Evolutionary conservation across 2,888 invertebrate species (phyloP).

Genomic region (Allygus modestus): DNA sequence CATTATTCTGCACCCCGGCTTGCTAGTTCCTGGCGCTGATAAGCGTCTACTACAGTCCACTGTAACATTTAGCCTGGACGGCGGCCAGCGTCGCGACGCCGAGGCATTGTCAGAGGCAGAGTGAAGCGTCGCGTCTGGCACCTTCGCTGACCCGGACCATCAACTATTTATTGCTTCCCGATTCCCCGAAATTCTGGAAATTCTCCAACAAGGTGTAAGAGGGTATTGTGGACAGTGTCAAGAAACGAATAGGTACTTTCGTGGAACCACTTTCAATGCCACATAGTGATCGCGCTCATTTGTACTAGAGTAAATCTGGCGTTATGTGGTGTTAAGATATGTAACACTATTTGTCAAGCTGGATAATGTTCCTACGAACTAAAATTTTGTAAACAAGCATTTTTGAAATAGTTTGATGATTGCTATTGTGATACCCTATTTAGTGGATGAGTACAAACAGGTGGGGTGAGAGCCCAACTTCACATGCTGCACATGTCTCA

Average conservation of each 20-base stretch:
- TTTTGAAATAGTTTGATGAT: too few relatives aligned
- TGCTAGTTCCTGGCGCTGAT: too few relatives aligned
- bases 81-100: conserved; percentile 11
- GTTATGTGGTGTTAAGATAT: neutral
- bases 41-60: neutral
- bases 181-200: conserved; percentile 21
- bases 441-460: too few relatives aligned
- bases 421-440: too few relatives aligned
- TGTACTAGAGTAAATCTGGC: neutral
- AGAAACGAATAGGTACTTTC: neutral
- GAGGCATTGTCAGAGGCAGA: neutral
- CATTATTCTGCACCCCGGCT: too few relatives aligned
- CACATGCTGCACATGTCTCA: neutral
- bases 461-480: too few relatives aligned
- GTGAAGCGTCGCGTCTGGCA: neutral
- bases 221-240: neutral
- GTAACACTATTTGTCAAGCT: neutral
- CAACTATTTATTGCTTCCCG: neutral
- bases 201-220: conserved; percentile 12
- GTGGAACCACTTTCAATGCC: conserved; percentile 20
- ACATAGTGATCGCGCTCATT: neutral
- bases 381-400: too few relatives aligned
- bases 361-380: too few relatives aligned
- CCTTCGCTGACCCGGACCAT: neutral
- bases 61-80: conserved; percentile 11